phyloP scores from a whole-genome alignment of 2,113 vertebrate species.

The Megaleporinus macrocephalus region DNA sequence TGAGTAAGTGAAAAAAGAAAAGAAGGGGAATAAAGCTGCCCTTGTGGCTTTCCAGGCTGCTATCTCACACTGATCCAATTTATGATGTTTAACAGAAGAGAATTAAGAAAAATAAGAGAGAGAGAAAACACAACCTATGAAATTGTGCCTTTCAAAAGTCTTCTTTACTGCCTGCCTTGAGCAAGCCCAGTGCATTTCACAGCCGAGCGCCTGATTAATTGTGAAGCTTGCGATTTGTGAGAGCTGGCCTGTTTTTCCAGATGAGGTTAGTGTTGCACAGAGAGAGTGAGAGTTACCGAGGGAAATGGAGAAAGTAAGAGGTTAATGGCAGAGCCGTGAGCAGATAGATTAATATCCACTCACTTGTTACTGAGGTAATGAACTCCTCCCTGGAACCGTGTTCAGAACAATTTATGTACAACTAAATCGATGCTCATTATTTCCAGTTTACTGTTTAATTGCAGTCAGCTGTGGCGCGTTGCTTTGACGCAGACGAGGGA shows the following conservation, averaged over 20 bases:
- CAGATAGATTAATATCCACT: slow-evolving; percentile 65
- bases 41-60: slow-evolving; percentile 64
- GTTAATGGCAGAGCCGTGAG: slow-evolving; percentile 62
- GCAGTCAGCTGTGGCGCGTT: slow-evolving; percentile 73
- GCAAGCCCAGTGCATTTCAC: slow-evolving; percentile 55
- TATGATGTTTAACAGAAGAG: slow-evolving; percentile 73
- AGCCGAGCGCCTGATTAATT: slow-evolving; percentile 65
- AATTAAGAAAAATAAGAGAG: slow-evolving; percentile 61
- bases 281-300: slow-evolving; percentile 27
- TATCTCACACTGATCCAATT: slow-evolving; percentile 70
- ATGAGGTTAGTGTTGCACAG: slow-evolving; percentile 57
- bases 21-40: slow-evolving; percentile 72
- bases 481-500: slow-evolving; percentile 64
- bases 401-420: slow-evolving; percentile 71
- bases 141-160: slow-evolving; percentile 60
- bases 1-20: slow-evolving; percentile 61
- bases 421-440: slow-evolving; percentile 76
- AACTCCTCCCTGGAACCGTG: slow-evolving; percentile 70
- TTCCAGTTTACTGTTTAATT: slow-evolving; percentile 81
- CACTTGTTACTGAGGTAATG: slow-evolving; percentile 70
- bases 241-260: slow-evolving; percentile 60
- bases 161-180: slow-evolving; percentile 58
- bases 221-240: slow-evolving; percentile 58
- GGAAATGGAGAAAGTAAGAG: slow-evolving; percentile 29
- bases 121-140: slow-evolving; percentile 61